Conservation (phyloP, 2,113 vertebrate genomes). For the Lasiurus cinereus region DNA sequence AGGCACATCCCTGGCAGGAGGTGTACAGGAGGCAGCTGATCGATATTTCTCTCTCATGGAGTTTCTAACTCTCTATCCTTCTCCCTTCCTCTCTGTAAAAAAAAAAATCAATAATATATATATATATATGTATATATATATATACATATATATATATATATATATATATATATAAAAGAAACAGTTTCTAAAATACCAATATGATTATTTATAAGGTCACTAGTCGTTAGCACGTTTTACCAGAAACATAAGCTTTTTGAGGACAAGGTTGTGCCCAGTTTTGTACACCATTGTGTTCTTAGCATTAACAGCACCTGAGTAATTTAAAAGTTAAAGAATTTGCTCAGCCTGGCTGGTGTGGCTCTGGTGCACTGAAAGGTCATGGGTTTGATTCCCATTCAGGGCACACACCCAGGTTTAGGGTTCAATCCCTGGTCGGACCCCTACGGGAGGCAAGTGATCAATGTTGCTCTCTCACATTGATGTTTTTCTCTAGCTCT, state of each 20-base stretch:
- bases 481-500: background rate
- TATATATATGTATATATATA: too few relatives aligned
- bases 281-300: background rate
- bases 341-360: background rate
- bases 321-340: conserved; percentile 25
- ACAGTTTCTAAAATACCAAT: background rate
- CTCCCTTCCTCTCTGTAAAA: background rate
- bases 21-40: too few relatives aligned
- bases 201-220: background rate
- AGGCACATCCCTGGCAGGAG: too few relatives aligned
- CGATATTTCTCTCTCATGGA: background rate
- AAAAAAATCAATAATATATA: background rate
- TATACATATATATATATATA: too few relatives aligned
- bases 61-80: background rate
- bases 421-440: background rate
- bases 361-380: background rate
- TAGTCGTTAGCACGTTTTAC: background rate
- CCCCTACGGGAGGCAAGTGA: background rate
- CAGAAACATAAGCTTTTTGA: background rate
- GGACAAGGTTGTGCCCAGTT: background rate
- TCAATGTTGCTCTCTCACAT: background rate
- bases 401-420: background rate
- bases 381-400: background rate
- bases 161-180: too few relatives aligned
- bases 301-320: background rate